Percentiles rank a stretch among this genome's conserved stretches.
Evolutionary conservation across 2,888 invertebrate species (phyloP).

Genomic region (Euspilapteryx auroguttella): DNA sequence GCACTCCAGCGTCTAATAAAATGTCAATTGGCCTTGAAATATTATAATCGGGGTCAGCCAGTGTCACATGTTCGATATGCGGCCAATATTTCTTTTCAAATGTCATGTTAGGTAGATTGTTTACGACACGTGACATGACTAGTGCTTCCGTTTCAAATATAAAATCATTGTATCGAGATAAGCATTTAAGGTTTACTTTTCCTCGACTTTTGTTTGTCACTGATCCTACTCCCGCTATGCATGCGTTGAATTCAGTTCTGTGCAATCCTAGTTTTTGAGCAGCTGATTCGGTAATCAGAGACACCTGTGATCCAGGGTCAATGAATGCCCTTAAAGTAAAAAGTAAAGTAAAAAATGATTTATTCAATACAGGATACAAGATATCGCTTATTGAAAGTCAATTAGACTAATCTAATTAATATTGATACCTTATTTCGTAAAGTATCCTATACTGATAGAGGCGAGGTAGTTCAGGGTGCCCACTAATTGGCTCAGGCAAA

Average conservation of each 20-base stretch:
- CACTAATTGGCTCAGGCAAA: too few species aligned
- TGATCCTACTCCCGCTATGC: conserved; percentile 7
- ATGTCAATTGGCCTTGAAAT: conserved; percentile 2
- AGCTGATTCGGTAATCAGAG: conserved; percentile 9
- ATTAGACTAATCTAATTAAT: too few species aligned
- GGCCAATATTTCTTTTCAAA: too few species aligned
- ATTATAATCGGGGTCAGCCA: conserved; percentile 8
- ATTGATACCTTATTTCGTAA: too few species aligned
- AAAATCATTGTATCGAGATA: conserved; percentile 4
- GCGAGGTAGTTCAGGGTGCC: too few species aligned
- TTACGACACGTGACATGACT: conserved; percentile 7
- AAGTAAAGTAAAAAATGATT: too few species aligned
- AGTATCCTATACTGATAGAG: too few species aligned
- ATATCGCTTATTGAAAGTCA: too few species aligned
- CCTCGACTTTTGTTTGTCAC: conserved; percentile 5
- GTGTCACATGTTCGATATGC: conserved; percentile 7
- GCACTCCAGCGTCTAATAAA: conserved; percentile 9
- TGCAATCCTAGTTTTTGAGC: too few species aligned
- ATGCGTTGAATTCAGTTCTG: conserved; percentile 8
- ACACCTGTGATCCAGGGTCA: conserved; percentile 9
- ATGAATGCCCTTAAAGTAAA: conserved; percentile 10
- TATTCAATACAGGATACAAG: too few species aligned
- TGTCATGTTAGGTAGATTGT: conserved; percentile 4
- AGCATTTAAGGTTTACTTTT: too few species aligned
- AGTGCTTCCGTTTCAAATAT: conserved; percentile 5